Base-by-base conservation (phyloP, 2,113 vertebrate genomes). In the Micronycteris hirsuta region DNA sequence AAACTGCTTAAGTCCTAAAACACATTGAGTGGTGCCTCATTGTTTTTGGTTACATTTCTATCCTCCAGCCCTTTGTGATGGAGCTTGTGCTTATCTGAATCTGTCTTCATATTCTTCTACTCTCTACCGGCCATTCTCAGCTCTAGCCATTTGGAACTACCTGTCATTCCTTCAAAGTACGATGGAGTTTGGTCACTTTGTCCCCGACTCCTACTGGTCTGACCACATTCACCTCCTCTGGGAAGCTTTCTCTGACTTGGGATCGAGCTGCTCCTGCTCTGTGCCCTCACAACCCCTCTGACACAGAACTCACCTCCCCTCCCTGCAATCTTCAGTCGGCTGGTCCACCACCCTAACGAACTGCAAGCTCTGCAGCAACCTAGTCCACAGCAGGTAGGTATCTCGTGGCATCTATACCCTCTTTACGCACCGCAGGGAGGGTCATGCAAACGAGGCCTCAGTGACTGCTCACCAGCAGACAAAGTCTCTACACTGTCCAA, bases 41-140 rank as follows among this genome's bases (percentile, higher is more conserved):
- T 14, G 10, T 26, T 96, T 81, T 17, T 49, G 70, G 84, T 31
- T 86, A 47, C 65, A 67, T 70, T 41, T 63, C 65, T 80, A n/a
- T 63, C 20, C 20, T 80, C 74, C 2, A 47, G 10, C 43, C 65
- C 12, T 47, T 81, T 2, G 3, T 61, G 58, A 91, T 19, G 22
- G 22, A 65, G 45, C 26, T 52, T 71, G 58, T 76, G 54, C 13
- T 73, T 63, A 17, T 45, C 38, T 28, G 58, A 58, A 58, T 56
- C 22, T n/a, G 9, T n/a, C 43, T 5, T 43, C 43, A 43, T n/a
- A n/a, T n/a, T n/a, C 43, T 43, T 43, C 43, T 8, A 43, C 43
- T 43, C 43, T 8, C 43, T 43, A 43, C 17, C 22, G 1, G 41
- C 47, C 1, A 31, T 45, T 49, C 68, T 68, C 4, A 15, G 54